Evolutionary conservation across 2,888 invertebrate species (phyloP).

Genomic region (Ochlodes sylvanus): DNA sequence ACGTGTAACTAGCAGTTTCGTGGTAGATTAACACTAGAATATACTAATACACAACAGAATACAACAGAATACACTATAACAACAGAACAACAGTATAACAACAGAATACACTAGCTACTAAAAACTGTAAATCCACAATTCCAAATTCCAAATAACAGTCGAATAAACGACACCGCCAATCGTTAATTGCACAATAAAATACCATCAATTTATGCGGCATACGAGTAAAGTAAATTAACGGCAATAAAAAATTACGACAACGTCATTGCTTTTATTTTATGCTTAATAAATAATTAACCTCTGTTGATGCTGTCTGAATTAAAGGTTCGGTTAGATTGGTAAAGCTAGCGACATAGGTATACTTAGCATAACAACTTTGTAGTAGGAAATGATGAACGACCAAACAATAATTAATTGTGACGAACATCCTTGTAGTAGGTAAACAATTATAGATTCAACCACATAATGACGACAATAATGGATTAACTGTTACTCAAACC

Average conservation of each 20-base stretch:
- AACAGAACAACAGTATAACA: too few species aligned
- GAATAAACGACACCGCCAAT: constrained; percentile 9
- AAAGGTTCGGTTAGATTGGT: too few species aligned
- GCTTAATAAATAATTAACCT: constrained; percentile 6
- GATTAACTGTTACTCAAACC: too few species aligned
- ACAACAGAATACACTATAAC: too few species aligned
- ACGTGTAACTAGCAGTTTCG: too few species aligned
- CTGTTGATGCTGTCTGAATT: neutral
- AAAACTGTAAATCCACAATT: neutral
- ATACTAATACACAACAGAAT: too few species aligned
- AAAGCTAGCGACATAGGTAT: too few species aligned
- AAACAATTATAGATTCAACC: too few species aligned
- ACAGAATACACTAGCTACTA: too few species aligned
- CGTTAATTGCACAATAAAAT: constrained; percentile 31
- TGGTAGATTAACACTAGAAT: too few species aligned
- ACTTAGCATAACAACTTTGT: neutral
- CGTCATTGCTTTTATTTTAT: constrained; percentile 13
- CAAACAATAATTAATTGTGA: neutral
- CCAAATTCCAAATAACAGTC: constrained; percentile 9
- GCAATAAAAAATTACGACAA: constrained; percentile 24
- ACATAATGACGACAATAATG: too few species aligned
- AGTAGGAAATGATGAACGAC: neutral
- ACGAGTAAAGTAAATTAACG: constrained; percentile 21
- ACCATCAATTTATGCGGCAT: constrained; percentile 24
- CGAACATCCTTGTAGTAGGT: too few species aligned